Conservation (phyloP, 2,888 invertebrate species). For the Scrobipalpa costella region DNA sequence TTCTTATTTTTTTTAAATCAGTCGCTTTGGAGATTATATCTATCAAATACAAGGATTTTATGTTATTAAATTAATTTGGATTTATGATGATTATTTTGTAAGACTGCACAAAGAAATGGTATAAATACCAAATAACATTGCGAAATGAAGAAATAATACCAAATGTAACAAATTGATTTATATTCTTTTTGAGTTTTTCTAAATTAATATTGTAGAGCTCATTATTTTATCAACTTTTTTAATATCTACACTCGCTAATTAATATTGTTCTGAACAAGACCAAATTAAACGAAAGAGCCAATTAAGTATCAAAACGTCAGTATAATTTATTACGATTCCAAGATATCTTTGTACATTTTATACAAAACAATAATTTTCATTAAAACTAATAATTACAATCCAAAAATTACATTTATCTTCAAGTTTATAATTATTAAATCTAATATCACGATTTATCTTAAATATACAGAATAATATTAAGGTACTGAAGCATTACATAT, state of each 20-base stretch:
- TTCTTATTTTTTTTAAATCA: no score
- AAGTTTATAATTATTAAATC: conserved; percentile 78
- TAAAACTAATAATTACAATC: conserved; percentile 79
- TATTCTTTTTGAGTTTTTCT: no score
- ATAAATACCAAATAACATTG: no score
- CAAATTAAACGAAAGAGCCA: conserved; percentile 50
- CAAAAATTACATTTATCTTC: conserved; percentile 79
- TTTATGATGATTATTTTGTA: no score
- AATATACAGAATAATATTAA: conserved; percentile 55
- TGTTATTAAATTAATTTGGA: no score
- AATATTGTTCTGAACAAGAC: background rate
- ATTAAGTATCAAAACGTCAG: conserved; percentile 79
- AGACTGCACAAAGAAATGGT: no score
- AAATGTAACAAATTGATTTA: no score
- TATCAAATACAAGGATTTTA: no score
- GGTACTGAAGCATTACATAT: conserved; percentile 71
- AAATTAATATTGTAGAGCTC: no score
- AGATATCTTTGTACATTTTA: conserved; percentile 79
- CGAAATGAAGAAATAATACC: no score
- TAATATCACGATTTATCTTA: conserved; percentile 82
- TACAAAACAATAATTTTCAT: conserved; percentile 80
- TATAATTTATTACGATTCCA: conserved; percentile 79
- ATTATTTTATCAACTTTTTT: background rate
- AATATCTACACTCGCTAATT: background rate
- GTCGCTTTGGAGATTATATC: no score